These are phyloP conservation scores for Metopia argyrocephala DNA, from an alignment of 2,888 invertebrate species.

Conservation along the genomic window DNA sequence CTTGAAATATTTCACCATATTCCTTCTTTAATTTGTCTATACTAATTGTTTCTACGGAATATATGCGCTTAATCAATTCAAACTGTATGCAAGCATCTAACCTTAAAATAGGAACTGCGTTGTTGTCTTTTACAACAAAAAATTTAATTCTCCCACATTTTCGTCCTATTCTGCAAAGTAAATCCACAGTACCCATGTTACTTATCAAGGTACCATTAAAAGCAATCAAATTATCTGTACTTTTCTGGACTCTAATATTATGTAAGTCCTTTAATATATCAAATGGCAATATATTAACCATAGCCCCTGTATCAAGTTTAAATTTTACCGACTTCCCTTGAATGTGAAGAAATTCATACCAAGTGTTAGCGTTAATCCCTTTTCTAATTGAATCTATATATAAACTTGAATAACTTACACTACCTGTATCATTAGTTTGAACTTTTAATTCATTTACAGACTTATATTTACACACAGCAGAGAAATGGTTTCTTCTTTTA, in stretches of 20 bases:
- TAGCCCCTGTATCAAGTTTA: constrained; percentile 39
- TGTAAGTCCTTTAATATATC: constrained; percentile 8
- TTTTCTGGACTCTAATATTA: constrained; percentile 18
- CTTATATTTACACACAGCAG: constrained; percentile 9
- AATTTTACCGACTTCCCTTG: constrained; percentile 20
- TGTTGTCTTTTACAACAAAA: constrained; percentile 26
- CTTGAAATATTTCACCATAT: constrained; percentile 43
- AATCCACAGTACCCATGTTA: constrained; percentile 11
- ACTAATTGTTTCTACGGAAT: constrained; percentile 7
- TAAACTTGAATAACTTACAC: constrained; percentile 18
- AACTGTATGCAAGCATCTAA: constrained; percentile 36
- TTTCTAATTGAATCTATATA: constrained; percentile 39
- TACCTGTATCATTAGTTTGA: neutral
- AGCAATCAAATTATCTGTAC: constrained; percentile 45
- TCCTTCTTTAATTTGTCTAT: constrained; percentile 21
- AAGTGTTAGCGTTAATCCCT: constrained; percentile 28
- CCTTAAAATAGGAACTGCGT: constrained; percentile 30
- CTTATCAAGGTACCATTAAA: constrained; percentile 41
- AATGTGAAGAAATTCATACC: constrained; percentile 38
- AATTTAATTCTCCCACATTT: constrained; percentile 29
- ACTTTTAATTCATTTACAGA: constrained; percentile 22
- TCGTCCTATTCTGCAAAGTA: constrained; percentile 11
- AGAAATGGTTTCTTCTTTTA: constrained; percentile 33
- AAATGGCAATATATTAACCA: constrained; percentile 38
- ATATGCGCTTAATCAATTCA: constrained; percentile 40